Evolutionary conservation across 2,888 invertebrate species (phyloP).

Genomic region (Andricus quercusramuli): DNA sequence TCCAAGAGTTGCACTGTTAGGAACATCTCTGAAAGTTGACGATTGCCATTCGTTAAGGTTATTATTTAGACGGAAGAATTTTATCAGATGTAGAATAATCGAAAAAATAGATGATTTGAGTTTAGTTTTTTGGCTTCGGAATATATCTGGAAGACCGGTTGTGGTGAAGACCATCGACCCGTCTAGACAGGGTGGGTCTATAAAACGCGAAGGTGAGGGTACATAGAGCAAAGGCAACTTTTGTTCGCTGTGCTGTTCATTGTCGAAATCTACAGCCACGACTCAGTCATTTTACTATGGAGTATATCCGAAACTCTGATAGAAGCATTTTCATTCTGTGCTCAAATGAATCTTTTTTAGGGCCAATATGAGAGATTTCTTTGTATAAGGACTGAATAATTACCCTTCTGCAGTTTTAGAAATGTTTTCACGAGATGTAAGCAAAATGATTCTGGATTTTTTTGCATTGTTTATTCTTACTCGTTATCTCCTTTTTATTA

Average conservation of each 20-base stretch:
- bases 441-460: not conserved
- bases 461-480: not conserved
- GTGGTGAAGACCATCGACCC: constrained; percentile 36
- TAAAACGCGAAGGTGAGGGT: constrained; percentile 38
- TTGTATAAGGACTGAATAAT: not conserved
- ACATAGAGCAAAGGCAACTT: constrained; percentile 28
- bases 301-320: not conserved
- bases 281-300: constrained; percentile 19
- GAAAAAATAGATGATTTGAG: not conserved
- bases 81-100: not conserved
- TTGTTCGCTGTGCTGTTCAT: constrained; percentile 21
- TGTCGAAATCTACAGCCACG: constrained; percentile 19
- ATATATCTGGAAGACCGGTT: constrained; percentile 18
- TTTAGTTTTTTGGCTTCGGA: constrained; percentile 4
- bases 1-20: too few relatives aligned
- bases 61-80: not conserved
- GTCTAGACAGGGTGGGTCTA: constrained; percentile 39
- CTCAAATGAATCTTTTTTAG: not conserved
- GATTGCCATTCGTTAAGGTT: not conserved
- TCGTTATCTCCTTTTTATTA: not conserved
- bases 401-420: too few relatives aligned
- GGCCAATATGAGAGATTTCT: not conserved
- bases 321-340: not conserved
- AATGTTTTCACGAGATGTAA: not conserved
- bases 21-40: too few relatives aligned